phyloP scores from a whole-genome alignment of 2,797 vertebrate species.

The Tenualosa ilisha region DNA sequence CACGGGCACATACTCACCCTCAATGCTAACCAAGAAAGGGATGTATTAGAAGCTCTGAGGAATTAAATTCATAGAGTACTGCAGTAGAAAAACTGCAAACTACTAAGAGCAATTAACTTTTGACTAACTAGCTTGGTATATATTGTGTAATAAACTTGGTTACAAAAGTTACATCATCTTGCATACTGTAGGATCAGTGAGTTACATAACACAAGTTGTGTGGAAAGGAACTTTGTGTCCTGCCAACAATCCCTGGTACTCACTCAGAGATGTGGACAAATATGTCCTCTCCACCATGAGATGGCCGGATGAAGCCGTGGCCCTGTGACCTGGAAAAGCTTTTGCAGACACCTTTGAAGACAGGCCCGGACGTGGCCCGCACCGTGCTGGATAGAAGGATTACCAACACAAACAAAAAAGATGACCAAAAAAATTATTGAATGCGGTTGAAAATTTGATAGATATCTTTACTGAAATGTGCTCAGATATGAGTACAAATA shows the following conservation, averaged over 20 bases:
- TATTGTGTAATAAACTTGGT: background rate
- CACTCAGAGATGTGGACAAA: conserved; percentile 98
- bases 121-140: background rate
- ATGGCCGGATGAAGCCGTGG: conserved; percentile 91
- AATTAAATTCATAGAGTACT: background rate
- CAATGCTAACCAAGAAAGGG: conserved; percentile 78
- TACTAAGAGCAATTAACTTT: background rate
- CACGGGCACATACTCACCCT: conserved; percentile 95
- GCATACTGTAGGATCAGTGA: background rate
- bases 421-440: background rate
- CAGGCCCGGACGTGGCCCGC: conserved; percentile 87
- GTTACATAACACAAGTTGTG: background rate
- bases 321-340: conserved; percentile 97
- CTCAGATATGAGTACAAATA: background rate
- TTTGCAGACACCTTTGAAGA: conserved; percentile 93
- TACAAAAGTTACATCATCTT: background rate
- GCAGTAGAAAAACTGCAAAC: background rate
- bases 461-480: background rate
- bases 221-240: background rate
- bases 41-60: background rate
- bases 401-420: background rate
- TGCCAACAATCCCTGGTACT: conserved; percentile 60
- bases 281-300: conserved; percentile 92
- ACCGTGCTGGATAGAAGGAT: conserved; percentile 78
- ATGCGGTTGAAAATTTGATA: background rate